phyloP scores from a whole-genome alignment of 2,888 invertebrate species.

The Halocaridina rubra region DNA sequence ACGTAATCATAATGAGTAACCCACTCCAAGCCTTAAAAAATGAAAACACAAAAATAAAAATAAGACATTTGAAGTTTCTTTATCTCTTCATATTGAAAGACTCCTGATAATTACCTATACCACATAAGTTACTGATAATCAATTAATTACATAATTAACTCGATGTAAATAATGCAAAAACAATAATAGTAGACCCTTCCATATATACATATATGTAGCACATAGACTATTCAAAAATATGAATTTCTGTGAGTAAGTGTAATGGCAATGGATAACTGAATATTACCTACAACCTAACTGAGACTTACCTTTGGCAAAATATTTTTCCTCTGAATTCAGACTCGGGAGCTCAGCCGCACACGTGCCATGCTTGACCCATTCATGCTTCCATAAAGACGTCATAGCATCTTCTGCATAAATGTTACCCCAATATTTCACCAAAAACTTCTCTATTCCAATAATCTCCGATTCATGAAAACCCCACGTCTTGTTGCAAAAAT shows the following conservation, averaged over 20 bases:
- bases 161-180: too few species aligned
- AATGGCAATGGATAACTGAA: too few species aligned
- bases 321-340: constrained; percentile 76
- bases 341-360: constrained; percentile 76
- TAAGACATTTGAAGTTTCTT: too few species aligned
- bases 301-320: constrained; percentile 76
- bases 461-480: constrained; percentile 76
- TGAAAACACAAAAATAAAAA: too few species aligned
- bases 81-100: too few species aligned
- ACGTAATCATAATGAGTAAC: constrained; percentile 74
- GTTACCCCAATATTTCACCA: constrained; percentile 79
- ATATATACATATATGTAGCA: too few species aligned
- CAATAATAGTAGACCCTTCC: too few species aligned
- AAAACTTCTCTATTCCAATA: constrained; percentile 72
- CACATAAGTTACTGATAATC: too few species aligned
- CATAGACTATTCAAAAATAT: too few species aligned
- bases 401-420: constrained; percentile 74
- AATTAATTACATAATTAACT: too few species aligned
- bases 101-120: too few species aligned
- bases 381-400: constrained; percentile 80
- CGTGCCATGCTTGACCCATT: constrained; percentile 87
- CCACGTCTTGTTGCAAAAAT: constrained; percentile 78
- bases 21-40: constrained; percentile 48
- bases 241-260: too few species aligned
- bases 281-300: background rate